Evolutionary conservation across 2,888 invertebrate species (phyloP).

Genomic region (Tetragnatha montana): DNA sequence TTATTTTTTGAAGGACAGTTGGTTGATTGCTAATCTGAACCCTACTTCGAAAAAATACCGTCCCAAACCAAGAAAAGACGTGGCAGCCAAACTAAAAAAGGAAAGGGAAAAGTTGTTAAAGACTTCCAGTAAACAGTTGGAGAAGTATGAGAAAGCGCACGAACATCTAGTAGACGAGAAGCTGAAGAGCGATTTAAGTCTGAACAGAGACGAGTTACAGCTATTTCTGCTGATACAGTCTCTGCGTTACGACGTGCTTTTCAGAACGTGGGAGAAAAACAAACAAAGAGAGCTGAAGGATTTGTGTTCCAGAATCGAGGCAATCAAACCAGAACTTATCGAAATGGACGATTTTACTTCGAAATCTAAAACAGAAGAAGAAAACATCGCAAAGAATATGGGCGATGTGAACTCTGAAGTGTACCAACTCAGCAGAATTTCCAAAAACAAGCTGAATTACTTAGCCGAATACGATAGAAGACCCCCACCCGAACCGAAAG

Average conservation of each 20-base stretch:
- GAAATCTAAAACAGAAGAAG: background rate
- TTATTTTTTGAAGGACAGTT: constrained; percentile 37
- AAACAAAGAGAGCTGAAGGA: background rate
- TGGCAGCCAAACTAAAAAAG: constrained; percentile 14
- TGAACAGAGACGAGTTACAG: constrained; percentile 48
- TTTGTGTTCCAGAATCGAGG: background rate
- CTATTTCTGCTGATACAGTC: constrained; percentile 26
- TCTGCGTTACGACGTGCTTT: background rate
- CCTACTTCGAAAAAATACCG: background rate
- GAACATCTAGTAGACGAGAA: constrained; percentile 37
- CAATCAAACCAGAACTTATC: background rate
- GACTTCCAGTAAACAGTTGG: background rate
- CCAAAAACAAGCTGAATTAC: constrained; percentile 26
- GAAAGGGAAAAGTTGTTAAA: constrained; percentile 25
- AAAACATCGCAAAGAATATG: background rate
- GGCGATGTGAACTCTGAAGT: background rate
- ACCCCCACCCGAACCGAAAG: background rate
- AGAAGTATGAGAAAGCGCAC: constrained; percentile 11
- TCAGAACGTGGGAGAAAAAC: constrained; percentile 10
- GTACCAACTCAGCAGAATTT: constrained; percentile 24
- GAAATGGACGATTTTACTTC: background rate
- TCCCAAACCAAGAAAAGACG: constrained; percentile 18
- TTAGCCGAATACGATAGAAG: constrained; percentile 34
- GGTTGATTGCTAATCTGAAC: constrained; percentile 20
- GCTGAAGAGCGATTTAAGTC: constrained; percentile 34